Evolutionary conservation across 2,888 invertebrate species (phyloP).

Genomic region (Mylabris sibirica): DNA sequence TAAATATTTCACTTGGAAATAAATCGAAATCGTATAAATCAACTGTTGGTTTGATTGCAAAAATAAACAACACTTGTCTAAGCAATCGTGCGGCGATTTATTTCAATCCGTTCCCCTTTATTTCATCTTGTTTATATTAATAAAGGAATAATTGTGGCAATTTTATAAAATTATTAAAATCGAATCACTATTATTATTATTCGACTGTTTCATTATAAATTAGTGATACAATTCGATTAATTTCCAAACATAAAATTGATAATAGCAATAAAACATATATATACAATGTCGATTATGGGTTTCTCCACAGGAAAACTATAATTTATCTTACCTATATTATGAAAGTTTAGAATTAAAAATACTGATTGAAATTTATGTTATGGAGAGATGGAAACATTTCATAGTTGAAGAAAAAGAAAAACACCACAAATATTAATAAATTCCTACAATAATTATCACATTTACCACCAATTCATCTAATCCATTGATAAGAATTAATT

Average conservation of each 20-base stretch:
- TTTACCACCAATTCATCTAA: conserved; percentile 31
- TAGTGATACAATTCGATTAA: neutral
- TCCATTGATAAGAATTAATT: conserved; percentile 12
- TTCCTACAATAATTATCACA: conserved; percentile 31
- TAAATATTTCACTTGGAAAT: neutral
- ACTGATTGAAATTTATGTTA: neutral
- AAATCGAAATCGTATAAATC: neutral
- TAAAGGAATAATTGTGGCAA: neutral
- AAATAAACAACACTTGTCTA: conserved; percentile 12
- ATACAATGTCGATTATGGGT: neutral
- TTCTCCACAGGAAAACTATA: neutral
- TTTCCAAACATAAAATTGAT: neutral
- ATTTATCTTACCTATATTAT: neutral
- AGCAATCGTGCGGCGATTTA: conserved; percentile 6
- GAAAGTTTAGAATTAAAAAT: neutral
- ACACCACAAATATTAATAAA: neutral
- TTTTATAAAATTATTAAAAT: neutral
- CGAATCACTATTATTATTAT: neutral
- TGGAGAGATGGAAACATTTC: neutral
- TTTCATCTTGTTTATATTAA: neutral
- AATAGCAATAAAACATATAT: neutral
- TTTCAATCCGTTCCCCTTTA: neutral
- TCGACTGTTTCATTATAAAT: neutral
- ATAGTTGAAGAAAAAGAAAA: neutral
- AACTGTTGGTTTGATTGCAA: neutral